Conservation (phyloP, 1,140 invertebrate species). For the Pectinophora gossypiella region DNA sequence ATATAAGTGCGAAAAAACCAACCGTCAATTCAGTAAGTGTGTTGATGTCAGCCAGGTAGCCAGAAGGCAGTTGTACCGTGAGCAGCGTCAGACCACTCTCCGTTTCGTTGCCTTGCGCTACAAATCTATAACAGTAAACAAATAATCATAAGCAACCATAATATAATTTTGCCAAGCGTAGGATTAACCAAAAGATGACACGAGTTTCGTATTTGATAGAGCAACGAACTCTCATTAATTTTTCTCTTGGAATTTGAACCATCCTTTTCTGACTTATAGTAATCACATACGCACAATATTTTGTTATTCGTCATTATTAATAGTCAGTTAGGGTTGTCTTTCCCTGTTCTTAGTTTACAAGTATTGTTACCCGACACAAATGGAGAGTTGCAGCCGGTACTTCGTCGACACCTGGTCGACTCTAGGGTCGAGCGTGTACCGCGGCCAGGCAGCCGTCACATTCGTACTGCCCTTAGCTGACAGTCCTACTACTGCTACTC, state of each 20-base stretch:
- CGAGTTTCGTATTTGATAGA: too few species aligned
- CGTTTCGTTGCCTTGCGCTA: conserved; percentile 59
- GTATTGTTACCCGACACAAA: conserved; percentile 88
- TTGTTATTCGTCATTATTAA: too few species aligned
- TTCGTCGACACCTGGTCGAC: conserved; percentile 90
- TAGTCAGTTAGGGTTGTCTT: too few species aligned
- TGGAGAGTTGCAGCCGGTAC: conserved; percentile 89
- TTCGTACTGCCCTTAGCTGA: conserved; percentile 91
- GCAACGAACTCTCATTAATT: too few species aligned
- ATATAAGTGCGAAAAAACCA: too few species aligned
- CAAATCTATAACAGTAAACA: conserved; percentile 44
- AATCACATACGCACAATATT: too few species aligned
- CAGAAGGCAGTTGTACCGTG: conserved; percentile 65
- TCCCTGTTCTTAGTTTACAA: too few species aligned
- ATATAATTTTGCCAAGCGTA: too few species aligned
- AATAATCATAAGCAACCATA: too few species aligned
- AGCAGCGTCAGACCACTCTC: conserved; percentile 64
- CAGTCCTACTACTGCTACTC: conserved; percentile 90
- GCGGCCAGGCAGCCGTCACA: conserved; percentile 91
- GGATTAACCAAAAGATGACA: too few species aligned
- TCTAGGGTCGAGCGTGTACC: conserved; percentile 92
- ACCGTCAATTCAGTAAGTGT: conserved; percentile 66
- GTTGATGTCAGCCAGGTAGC: conserved; percentile 66
- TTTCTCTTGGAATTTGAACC: too few species aligned
- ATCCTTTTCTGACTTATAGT: too few species aligned